Conservation (phyloP, 1,140 invertebrate genomes). For the Caerostris extrusa region DNA sequence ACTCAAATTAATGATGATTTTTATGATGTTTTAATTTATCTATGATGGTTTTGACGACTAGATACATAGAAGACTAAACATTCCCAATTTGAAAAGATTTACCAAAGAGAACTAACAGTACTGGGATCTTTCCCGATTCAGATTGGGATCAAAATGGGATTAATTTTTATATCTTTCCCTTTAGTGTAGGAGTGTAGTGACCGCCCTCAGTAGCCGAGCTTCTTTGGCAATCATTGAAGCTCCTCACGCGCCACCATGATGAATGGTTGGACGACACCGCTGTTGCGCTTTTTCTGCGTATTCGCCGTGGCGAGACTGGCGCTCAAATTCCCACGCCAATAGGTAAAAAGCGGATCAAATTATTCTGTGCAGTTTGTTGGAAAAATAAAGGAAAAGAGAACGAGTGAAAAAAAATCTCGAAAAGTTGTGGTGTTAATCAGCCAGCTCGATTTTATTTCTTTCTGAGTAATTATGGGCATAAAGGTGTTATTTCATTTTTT, state of each 20-base stretch:
- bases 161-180: neutral
- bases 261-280: slow-evolving; percentile 56
- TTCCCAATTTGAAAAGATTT: no score
- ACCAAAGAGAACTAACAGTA: neutral
- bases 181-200: neutral
- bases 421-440: neutral
- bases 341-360: neutral
- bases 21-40: no score
- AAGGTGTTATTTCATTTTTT: no score
- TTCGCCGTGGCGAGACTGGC: slow-evolving; percentile 15
- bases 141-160: neutral
- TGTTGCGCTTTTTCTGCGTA: slow-evolving; percentile 52
- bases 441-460: neutral
- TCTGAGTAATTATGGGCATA: neutral
- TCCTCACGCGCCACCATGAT: slow-evolving; percentile 53
- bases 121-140: neutral
- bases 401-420: neutral
- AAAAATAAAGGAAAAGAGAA: neutral
- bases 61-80: no score
- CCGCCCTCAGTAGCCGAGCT: neutral
- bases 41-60: no score
- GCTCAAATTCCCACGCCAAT: slow-evolving; percentile 25
- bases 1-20: no score
- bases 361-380: neutral
- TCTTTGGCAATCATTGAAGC: slow-evolving; percentile 8